These are phyloP conservation scores for Entomyzon cyanotis DNA, from an alignment of 2,113 vertebrate genomes.

Conservation along the genomic window DNA sequence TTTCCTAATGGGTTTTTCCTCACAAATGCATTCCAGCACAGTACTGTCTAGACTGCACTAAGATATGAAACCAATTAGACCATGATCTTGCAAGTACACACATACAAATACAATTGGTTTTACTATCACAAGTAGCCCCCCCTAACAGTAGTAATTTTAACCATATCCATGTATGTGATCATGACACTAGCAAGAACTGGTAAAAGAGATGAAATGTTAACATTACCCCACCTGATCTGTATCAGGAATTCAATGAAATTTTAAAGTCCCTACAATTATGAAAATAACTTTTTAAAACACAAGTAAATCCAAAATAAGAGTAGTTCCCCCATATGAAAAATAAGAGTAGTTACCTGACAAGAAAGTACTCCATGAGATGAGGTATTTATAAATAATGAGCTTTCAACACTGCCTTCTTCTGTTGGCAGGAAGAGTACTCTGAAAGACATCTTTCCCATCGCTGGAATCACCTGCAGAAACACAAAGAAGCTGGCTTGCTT, in stretches of 20 bases:
- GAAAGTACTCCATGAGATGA: conserved; percentile 90
- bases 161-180: not conserved
- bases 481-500: conserved; percentile 6
- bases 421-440: conserved; percentile 94
- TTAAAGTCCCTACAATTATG: not conserved
- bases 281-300: not conserved
- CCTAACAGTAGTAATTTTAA: not conserved
- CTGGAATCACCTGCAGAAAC: conserved; percentile 87
- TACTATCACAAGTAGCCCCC: not conserved
- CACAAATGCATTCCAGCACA: not conserved
- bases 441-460: conserved; percentile 91
- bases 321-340: too few relatives aligned
- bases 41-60: not conserved
- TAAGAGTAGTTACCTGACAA: conserved; percentile 80
- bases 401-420: conserved; percentile 92
- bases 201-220: not conserved
- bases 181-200: not conserved
- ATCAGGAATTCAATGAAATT: not conserved
- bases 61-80: not conserved
- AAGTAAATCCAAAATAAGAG: not conserved
- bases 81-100: not conserved
- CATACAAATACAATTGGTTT: not conserved
- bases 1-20: not conserved
- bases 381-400: conserved; percentile 99
- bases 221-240: not conserved